Base-by-base conservation (phyloP, 2,113 vertebrate species). In the Ariopsis seemanni region DNA sequence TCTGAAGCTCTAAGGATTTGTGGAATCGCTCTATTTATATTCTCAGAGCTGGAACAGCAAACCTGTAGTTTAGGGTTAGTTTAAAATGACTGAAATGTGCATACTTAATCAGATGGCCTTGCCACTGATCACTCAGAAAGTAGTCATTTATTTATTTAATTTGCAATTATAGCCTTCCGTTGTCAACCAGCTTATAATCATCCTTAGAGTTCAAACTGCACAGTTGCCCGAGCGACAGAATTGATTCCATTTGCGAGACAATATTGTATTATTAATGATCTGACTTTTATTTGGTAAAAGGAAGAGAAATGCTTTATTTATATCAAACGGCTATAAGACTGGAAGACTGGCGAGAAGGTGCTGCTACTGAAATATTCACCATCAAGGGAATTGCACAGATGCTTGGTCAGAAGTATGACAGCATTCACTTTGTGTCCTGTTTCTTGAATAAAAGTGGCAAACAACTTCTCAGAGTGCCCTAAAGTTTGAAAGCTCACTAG, bases 341-440 rank as follows among this genome's bases (percentile, higher is more conserved):
- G 85, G 58, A 77, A 74, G 69, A 89, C 81, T 84, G 85, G 58
- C 53, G 58, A 88, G 84, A 71, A 89, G 86, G 83, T 87, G 78
- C 62, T 5, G 60, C 53, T 22, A 52, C 83, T 90, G 78, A 92
- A 91, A 91, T 91, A 91, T 91, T 90, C 81, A 90, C 72, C 65
- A 72, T 85, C 69, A 83, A 91, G 77, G 34, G 80, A 89, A 87
- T 62, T 90, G 55, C 50, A 86, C 85, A 82, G 80, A 75, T 82
- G 34, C 58, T 18, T 57, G 62, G 65, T 89, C 80, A 81, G 74
- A 87, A 84, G 83, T 88, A 85, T 15, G 67, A 87, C 79, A 65
- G 81, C 42, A 20, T 50, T 71, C 60, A 34, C 62, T 87, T 63
- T 74, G 30, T 82, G 55, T 83, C 4, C 11, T 63, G 52, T n/a